A percentile compares a stretch with the other conserved stretches of the same genome.
phyloP scores from a whole-genome alignment of 2,113 vertebrate species.

The Hypanus sabinus region DNA sequence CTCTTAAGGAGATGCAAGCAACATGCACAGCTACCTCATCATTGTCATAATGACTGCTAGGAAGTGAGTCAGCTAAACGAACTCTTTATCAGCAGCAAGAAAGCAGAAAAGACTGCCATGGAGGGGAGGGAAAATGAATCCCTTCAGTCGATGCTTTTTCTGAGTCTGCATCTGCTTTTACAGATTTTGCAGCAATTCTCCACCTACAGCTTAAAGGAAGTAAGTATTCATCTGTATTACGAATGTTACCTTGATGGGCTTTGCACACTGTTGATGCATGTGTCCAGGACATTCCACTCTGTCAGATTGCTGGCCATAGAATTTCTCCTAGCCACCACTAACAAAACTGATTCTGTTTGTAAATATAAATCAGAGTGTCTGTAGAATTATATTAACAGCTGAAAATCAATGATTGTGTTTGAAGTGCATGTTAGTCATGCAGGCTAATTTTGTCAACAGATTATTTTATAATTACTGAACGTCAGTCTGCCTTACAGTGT shows the following conservation, averaged over 20 bases:
- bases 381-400: not conserved
- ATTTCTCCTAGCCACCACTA: not conserved
- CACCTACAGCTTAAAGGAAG: not conserved
- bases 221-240: not conserved
- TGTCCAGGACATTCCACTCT: not conserved
- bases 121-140: not conserved
- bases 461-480: not conserved
- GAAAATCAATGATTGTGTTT: not conserved
- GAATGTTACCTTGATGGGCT: not conserved
- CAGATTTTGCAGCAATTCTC: not conserved
- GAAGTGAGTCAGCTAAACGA: too few relatives aligned
- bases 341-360: not conserved
- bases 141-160: not conserved
- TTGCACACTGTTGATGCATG: not conserved
- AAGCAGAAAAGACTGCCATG: too few relatives aligned
- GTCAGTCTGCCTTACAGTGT: not conserved
- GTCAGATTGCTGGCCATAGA: not conserved
- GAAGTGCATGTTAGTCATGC: not conserved
- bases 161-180: not conserved
- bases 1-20: too few relatives aligned
- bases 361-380: not conserved
- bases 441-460: not conserved
- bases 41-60: too few relatives aligned
- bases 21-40: too few relatives aligned
- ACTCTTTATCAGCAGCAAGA: too few relatives aligned